phyloP scores from a whole-genome alignment of 2,113 vertebrate genomes.

The Prunella fulvescens region DNA sequence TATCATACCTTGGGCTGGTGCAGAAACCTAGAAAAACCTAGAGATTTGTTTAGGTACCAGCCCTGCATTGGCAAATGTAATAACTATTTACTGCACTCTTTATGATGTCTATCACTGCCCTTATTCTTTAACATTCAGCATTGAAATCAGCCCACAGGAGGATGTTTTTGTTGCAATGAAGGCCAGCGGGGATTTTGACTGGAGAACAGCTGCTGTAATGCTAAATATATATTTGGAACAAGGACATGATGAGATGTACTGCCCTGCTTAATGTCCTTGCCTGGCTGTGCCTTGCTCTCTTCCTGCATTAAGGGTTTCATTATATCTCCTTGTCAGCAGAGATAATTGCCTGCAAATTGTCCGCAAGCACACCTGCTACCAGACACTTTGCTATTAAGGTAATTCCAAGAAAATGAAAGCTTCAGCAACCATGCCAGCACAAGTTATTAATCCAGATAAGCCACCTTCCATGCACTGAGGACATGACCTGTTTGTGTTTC shows the following conservation, averaged over 20 bases:
- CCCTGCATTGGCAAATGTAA: neutral
- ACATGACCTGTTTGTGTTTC: neutral
- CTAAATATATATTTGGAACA: neutral
- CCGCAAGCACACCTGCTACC: neutral
- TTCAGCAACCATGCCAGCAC: neutral
- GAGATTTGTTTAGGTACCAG: neutral
- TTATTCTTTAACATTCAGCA: neutral
- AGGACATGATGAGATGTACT: neutral
- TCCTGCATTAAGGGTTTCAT: neutral
- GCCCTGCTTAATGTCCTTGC: neutral
- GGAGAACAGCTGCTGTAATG: neutral
- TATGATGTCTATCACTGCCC: neutral
- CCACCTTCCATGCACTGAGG: neutral
- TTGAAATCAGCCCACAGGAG: neutral
- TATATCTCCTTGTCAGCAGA: neutral
- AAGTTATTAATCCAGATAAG: neutral
- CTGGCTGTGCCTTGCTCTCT: neutral
- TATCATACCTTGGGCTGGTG: neutral
- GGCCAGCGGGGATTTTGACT: neutral
- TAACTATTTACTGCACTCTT: neutral
- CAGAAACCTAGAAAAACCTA: neutral
- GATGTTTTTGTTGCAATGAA: neutral
- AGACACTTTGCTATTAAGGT: neutral
- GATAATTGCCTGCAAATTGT: neutral
- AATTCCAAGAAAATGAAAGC: conserved; percentile 10